Base-by-base conservation (phyloP, 2,888 invertebrate genomes). In the Cheilosia soror region DNA sequence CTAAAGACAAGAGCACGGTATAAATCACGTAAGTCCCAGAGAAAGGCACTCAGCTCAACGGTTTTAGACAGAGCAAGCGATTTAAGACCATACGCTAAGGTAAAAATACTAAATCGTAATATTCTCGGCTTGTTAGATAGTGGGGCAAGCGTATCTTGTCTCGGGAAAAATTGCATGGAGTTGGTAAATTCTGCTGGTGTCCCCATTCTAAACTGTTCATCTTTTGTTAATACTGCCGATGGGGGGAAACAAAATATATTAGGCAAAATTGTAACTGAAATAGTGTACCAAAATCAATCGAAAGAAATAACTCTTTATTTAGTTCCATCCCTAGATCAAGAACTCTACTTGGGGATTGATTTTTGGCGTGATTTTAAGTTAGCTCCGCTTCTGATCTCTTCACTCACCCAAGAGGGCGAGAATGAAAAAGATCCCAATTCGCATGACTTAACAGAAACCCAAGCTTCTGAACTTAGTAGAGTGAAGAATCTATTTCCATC, bases 261-360 rank as follows among this genome's bases (percentile, higher is more conserved):
- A 20, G 31, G 20, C 3, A 37, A 57, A 20, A n/a, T 20, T 0
- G 4, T 37, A 4, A 13, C 15, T 2, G 7, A 31, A 7, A 33
- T 57, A 9, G 6, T 5, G 0, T 20, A 57, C 15, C 31, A 57
- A 33, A 13, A 13, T 6, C 31, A 37, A 4, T n/a, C 20, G 1
- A 5, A 20, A 49, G 0, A 0, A 15, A 49, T 49, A 3, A 25
- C 25, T 7, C 25, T 49, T 7, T 49, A 37, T 5, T 7, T 15
- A 6, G 57, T 37, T 1, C 20, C 20, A 29, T 42, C n/a, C 9
- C 5, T 53, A n/a, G 13, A 27, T 13, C n/a, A 53, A 29, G 13
- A 9, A 15, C 40, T 68, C 6, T 68, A 68, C 4, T 29, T 68
- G 15, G 55, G 55, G 0, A 9, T 55, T 13, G 40, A 68, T 33